Evolutionary conservation across 2,113 vertebrate species (phyloP).

Genomic region (Equus przewalskii): DNA sequence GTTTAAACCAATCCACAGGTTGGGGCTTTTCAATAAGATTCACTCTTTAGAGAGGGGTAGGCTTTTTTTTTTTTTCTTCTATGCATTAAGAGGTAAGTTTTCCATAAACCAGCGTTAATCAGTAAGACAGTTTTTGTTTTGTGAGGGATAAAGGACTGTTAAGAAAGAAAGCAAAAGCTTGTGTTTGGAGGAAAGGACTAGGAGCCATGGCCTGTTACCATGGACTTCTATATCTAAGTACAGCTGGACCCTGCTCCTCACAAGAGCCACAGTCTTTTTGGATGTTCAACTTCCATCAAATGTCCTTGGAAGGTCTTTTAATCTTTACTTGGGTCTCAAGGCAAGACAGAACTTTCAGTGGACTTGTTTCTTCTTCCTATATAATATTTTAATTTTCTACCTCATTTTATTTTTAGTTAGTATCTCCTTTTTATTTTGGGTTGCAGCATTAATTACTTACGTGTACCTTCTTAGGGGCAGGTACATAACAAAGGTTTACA

Average conservation of each 20-base stretch:
- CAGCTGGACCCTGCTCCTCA: background rate
- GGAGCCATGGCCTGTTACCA: background rate
- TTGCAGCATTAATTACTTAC: background rate
- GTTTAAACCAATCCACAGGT: background rate
- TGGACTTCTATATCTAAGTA: background rate
- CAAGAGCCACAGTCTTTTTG: background rate
- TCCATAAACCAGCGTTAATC: background rate
- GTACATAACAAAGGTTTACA: slow-evolving; percentile 73
- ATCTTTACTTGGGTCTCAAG: background rate
- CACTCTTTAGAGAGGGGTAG: background rate
- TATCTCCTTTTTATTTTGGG: background rate
- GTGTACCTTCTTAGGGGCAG: slow-evolving; percentile 15
- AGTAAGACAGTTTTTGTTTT: background rate
- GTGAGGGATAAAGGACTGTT: background rate
- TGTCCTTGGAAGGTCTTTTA: background rate
- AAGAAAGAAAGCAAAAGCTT: background rate
- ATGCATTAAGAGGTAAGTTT: background rate
- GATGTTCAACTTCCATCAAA: background rate
- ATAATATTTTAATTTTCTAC: background rate
- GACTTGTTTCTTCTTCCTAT: background rate
- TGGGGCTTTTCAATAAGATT: background rate
- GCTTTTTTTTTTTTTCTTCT: background rate
- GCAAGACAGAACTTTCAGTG: background rate
- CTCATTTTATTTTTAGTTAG: background rate
- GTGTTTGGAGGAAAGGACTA: background rate